Evolutionary conservation across 1,140 invertebrate species (phyloP).

Genomic region (Scaptomyza hsui): DNA sequence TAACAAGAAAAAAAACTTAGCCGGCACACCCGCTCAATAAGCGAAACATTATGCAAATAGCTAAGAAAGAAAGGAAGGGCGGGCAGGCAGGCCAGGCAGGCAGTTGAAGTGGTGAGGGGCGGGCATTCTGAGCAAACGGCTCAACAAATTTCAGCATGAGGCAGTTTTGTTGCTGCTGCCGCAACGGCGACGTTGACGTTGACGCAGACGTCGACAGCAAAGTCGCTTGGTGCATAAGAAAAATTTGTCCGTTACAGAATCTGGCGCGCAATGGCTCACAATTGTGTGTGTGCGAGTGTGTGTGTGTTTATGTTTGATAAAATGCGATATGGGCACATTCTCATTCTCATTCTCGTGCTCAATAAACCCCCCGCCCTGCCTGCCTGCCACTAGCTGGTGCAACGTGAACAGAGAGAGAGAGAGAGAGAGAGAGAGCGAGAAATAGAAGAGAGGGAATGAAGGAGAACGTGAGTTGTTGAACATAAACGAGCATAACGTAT

Average conservation of each 20-base stretch:
- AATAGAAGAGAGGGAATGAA: conserved; percentile 20
- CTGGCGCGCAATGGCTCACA: conserved; percentile 52
- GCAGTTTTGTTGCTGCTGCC: conserved; percentile 3
- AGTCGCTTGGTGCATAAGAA: conserved; percentile 66
- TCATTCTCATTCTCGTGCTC: conserved; percentile 47
- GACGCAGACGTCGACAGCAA: conserved; percentile 22
- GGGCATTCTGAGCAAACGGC: conserved; percentile 14
- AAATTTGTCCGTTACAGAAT: conserved; percentile 83
- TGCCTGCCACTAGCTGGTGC: conserved; percentile 38
- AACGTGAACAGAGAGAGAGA: conserved; percentile 8
- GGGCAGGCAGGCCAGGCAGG: too few relatives aligned
- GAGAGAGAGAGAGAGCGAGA: conserved; percentile 25
- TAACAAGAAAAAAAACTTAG: not conserved
- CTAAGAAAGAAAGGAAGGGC: not conserved
- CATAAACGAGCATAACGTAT: conserved; percentile 80
- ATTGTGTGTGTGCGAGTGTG: conserved; percentile 38
- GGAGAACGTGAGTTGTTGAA: conserved; percentile 58
- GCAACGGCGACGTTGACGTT: conserved; percentile 1
- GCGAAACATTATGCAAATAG: conserved; percentile 49
- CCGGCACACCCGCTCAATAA: conserved; percentile 44
- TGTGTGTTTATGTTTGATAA: conserved; percentile 80
- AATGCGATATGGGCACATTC: conserved; percentile 82
- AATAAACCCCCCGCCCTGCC: conserved; percentile 61
- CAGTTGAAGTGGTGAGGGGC: not conserved
- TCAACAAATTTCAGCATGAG: conserved; percentile 49